Conservation (phyloP, 2,113 vertebrate genomes). For the Amia ocellicauda region DNA sequence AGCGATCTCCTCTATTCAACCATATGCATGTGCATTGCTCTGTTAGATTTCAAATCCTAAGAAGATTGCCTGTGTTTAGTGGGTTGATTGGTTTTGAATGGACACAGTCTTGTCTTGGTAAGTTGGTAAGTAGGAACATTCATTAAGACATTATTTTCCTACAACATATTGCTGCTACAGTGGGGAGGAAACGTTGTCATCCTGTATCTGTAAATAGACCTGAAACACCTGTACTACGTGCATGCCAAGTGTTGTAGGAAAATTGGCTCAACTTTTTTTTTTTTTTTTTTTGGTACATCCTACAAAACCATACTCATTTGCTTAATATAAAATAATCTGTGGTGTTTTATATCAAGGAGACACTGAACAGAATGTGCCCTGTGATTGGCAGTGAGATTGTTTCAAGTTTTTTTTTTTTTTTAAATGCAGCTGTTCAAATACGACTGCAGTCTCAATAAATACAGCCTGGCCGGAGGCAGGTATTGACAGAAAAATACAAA, state of each 20-base stretch:
- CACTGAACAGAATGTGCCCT: not conserved
- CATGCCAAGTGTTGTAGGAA: not conserved
- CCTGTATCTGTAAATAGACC: constrained; percentile 23
- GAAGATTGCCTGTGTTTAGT: too few species aligned
- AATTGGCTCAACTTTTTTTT: not conserved
- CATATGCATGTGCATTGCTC: too few species aligned
- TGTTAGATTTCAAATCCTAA: too few species aligned
- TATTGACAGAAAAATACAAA: not conserved
- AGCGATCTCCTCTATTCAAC: too few species aligned
- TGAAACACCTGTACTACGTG: constrained; percentile 31
- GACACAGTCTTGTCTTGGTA: too few species aligned
- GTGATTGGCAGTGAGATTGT: too few species aligned
- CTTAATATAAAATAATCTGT: not conserved
- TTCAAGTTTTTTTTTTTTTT: constrained; percentile 28
- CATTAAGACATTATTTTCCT: too few species aligned
- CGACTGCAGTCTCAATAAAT: constrained; percentile 48
- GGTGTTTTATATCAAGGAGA: not conserved
- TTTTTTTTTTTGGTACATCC: not conserved
- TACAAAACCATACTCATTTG: too few species aligned
- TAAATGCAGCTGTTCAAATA: constrained; percentile 65
- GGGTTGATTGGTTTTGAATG: too few species aligned
- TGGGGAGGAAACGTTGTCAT: constrained; percentile 9
- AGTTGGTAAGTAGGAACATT: too few species aligned
- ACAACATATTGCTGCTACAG: constrained; percentile 2
- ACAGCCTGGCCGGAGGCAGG: constrained; percentile 20